These are phyloP conservation scores for Cantharis rufa DNA, from an alignment of 2,888 invertebrate genomes.

Conservation along the genomic window DNA sequence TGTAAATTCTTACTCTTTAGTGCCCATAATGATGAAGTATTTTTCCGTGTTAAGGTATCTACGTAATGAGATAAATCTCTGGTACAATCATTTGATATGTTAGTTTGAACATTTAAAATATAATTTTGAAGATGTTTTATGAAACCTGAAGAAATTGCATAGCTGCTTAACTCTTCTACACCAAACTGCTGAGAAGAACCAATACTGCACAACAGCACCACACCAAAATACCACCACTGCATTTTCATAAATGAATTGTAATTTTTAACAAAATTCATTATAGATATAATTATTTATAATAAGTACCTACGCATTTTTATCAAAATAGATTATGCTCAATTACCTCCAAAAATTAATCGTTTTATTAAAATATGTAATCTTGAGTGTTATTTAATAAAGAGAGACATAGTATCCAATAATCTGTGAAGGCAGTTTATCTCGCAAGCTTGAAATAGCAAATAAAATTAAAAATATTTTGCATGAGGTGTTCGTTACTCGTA, in stretches of 20 bases:
- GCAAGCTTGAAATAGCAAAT: too few species aligned
- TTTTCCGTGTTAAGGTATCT: neutral
- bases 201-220: neutral
- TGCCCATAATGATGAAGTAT: neutral
- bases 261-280: neutral
- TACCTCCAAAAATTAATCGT: neutral
- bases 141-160: neutral
- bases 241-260: too few species aligned
- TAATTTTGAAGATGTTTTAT: neutral
- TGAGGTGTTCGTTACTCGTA: too few species aligned
- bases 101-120: neutral
- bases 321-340: neutral
- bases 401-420: neutral
- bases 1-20: neutral
- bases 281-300: neutral
- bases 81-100: neutral
- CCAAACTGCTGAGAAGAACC: neutral
- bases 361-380: neutral
- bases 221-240: neutral
- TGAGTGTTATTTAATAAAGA: neutral
- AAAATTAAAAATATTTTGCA: too few species aligned
- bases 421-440: neutral
- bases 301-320: neutral
- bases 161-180: neutral
- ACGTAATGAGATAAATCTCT: neutral